A percentile compares a stretch with the other conserved stretches of the same genome.
Conservation (phyloP, 2,113 vertebrate species). For the Alaudala cheleensis region DNA sequence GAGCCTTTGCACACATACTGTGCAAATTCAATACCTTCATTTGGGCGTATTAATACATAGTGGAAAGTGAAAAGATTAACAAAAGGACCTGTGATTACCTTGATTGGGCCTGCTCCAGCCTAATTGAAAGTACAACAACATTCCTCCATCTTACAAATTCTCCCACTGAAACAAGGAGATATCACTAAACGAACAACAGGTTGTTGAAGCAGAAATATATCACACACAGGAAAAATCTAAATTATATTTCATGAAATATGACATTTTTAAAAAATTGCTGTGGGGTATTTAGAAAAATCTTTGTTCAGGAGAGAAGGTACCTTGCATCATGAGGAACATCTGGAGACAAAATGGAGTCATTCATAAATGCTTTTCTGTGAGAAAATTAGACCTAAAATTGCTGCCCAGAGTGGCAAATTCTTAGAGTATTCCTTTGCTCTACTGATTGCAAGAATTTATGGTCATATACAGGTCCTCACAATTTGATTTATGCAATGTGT, state of each 20-base stretch:
- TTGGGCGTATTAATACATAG: neutral
- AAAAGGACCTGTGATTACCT: neutral
- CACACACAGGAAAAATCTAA: neutral
- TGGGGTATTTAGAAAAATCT: neutral
- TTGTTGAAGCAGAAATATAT: neutral
- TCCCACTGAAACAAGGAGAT: neutral
- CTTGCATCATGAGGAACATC: neutral
- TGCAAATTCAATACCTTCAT: neutral
- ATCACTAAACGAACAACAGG: rapidly evolving
- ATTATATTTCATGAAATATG: neutral
- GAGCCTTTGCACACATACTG: neutral
- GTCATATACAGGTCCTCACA: neutral
- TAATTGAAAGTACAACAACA: rapidly evolving
- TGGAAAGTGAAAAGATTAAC: neutral
- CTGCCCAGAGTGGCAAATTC: neutral
- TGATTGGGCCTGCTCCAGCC: neutral
- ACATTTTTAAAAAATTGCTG: neutral
- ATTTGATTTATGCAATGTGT: neutral
- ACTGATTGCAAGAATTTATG: neutral
- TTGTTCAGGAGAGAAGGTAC: neutral
- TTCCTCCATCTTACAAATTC: neutral
- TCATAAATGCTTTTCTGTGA: neutral
- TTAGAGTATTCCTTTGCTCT: neutral
- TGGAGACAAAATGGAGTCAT: neutral
- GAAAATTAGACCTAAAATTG: neutral